phyloP scores from a whole-genome alignment of 2,888 invertebrate genomes.

The Megaustenia siamemsis region DNA sequence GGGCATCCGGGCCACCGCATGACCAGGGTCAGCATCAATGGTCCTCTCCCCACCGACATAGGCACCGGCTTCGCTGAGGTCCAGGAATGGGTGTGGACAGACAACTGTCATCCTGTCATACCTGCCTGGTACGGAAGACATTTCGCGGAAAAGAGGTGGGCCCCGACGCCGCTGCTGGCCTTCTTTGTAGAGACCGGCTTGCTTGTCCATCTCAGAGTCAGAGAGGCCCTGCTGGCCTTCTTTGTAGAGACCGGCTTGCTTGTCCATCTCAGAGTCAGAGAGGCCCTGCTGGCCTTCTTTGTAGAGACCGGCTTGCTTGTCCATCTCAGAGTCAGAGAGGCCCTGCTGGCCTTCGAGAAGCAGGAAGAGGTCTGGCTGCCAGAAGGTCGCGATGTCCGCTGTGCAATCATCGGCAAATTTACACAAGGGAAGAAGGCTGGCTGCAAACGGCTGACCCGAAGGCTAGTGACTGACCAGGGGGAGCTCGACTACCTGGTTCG shows the following conservation, averaged over 20 bases:
- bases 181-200: background rate
- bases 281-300: background rate
- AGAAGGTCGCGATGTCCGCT: background rate
- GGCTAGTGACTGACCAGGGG: conserved; percentile 5
- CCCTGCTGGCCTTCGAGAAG: background rate
- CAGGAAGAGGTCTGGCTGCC: background rate
- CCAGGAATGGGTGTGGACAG: background rate
- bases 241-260: too few relatives aligned
- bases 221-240: too few relatives aligned
- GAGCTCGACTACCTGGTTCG: conserved; percentile 15
- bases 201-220: too few relatives aligned
- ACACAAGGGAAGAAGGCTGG: conserved; percentile 1
- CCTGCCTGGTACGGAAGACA: conserved; percentile 11
- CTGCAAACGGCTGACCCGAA: background rate
- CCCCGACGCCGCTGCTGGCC: conserved; percentile 1
- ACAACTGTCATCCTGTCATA: background rate
- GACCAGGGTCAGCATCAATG: conserved; percentile 4
- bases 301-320: background rate
- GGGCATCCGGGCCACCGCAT: background rate
- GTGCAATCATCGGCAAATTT: conserved; percentile 3
- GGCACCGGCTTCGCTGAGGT: conserved; percentile 14
- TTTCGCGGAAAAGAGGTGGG: conserved; percentile 2
- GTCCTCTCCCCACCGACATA: background rate
- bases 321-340: background rate
- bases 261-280: too few relatives aligned